Evolutionary conservation across 2,797 vertebrate genomes (phyloP).

Genomic region (Premnoplex brunnescens): DNA sequence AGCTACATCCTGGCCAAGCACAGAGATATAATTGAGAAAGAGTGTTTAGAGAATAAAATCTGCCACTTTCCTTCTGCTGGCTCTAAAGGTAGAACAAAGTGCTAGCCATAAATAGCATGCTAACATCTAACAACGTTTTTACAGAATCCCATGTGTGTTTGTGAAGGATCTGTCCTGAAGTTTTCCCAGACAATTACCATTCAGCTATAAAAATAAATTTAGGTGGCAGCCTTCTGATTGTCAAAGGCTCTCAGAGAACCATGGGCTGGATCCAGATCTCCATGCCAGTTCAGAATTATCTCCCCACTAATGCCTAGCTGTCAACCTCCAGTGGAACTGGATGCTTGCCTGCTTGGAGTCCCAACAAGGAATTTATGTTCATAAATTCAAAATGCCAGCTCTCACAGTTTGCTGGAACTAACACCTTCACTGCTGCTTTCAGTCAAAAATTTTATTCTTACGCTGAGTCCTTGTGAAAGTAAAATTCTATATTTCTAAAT

Average conservation of each 20-base stretch:
- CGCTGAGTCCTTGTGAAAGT: neutral
- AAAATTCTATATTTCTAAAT: neutral
- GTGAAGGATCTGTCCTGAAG: neutral
- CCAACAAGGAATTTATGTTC: neutral
- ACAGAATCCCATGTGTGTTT: neutral
- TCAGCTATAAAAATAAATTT: neutral
- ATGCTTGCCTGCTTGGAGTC: neutral
- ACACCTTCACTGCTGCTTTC: neutral
- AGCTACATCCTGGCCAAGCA: neutral
- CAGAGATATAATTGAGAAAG: neutral
- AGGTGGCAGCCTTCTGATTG: neutral
- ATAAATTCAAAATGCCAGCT: neutral
- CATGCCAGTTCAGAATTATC: constrained; percentile 3
- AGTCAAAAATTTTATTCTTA: neutral
- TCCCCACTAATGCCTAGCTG: neutral
- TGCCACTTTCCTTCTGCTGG: neutral
- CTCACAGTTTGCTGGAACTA: neutral
- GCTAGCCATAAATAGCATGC: neutral
- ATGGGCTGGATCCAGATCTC: neutral
- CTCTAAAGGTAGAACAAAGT: neutral
- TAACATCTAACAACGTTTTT: neutral
- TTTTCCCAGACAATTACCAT: neutral
- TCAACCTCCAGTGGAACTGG: neutral
- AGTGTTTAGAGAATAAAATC: neutral
- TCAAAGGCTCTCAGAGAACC: neutral